A percentile compares a stretch with the other conserved stretches of the same genome.
These are phyloP conservation scores for Falco punctatus DNA, from an alignment of 2,113 vertebrate species.

Conservation along the genomic window DNA sequence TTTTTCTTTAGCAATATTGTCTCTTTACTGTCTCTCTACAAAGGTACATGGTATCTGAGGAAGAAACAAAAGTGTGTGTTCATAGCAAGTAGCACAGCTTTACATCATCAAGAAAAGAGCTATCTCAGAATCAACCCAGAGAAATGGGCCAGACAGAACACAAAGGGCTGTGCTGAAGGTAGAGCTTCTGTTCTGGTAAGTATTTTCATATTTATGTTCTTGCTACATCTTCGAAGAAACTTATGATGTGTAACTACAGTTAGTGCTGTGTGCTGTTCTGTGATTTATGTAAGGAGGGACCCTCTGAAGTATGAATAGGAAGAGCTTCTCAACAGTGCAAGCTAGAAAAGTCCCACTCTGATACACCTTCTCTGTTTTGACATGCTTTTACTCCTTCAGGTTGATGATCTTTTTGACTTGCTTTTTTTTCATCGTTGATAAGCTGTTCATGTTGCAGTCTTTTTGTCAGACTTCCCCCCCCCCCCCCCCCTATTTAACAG, in stretches of 20 bases:
- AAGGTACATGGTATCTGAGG: not conserved
- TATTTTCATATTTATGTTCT: not conserved
- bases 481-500: not conserved
- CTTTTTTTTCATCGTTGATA: not conserved
- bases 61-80: not conserved
- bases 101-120: not conserved
- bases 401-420: not conserved
- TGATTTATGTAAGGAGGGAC: not conserved
- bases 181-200: not conserved
- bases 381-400: not conserved
- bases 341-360: not conserved
- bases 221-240: not conserved
- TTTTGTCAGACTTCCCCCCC: not conserved
- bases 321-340: not conserved
- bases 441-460: not conserved
- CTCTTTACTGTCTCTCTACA: not conserved
- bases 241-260: not conserved
- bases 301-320: not conserved
- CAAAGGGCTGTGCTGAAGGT: not conserved
- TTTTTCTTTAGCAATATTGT: not conserved
- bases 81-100: not conserved
- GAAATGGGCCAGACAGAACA: not conserved
- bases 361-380: not conserved
- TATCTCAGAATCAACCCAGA: not conserved
- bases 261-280: not conserved